Conservation (phyloP, 2,888 invertebrate genomes). For the Dorcus parallelipipedus region DNA sequence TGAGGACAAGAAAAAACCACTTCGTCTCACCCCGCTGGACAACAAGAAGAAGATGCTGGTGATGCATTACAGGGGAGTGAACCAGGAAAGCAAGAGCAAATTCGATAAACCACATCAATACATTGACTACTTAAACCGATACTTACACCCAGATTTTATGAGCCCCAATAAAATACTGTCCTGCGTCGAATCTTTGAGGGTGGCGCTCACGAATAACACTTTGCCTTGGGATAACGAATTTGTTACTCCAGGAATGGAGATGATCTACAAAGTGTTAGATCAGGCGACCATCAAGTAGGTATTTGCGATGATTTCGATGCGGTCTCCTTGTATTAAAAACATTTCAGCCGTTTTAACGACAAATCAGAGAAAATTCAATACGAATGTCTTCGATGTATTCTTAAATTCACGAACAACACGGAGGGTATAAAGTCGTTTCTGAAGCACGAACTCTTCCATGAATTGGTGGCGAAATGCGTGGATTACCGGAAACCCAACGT, state of each 20-base stretch:
- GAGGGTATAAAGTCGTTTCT: constrained; percentile 88
- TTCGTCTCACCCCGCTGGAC: constrained; percentile 69
- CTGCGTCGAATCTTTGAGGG: constrained; percentile 84
- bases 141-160: constrained; percentile 39
- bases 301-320: background rate
- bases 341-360: constrained; percentile 53
- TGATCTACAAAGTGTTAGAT: constrained; percentile 76
- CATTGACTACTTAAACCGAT: constrained; percentile 81
- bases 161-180: constrained; percentile 66
- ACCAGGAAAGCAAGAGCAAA: constrained; percentile 72
- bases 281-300: constrained; percentile 58
- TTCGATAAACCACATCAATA: constrained; percentile 74
- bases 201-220: constrained; percentile 91
- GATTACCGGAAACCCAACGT: constrained; percentile 79
- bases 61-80: constrained; percentile 70
- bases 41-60: constrained; percentile 87
- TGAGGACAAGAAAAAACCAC: constrained; percentile 87
- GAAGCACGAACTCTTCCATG: constrained; percentile 73
- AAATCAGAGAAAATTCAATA: constrained; percentile 77
- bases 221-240: constrained; percentile 95
- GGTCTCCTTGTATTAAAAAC: background rate
- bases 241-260: constrained; percentile 80
- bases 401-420: constrained; percentile 93
- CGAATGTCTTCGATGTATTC: constrained; percentile 88
- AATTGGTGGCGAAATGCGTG: constrained; percentile 76